Base-by-base conservation (phyloP, 2,113 vertebrate species). In the Colinus virginianus region DNA sequence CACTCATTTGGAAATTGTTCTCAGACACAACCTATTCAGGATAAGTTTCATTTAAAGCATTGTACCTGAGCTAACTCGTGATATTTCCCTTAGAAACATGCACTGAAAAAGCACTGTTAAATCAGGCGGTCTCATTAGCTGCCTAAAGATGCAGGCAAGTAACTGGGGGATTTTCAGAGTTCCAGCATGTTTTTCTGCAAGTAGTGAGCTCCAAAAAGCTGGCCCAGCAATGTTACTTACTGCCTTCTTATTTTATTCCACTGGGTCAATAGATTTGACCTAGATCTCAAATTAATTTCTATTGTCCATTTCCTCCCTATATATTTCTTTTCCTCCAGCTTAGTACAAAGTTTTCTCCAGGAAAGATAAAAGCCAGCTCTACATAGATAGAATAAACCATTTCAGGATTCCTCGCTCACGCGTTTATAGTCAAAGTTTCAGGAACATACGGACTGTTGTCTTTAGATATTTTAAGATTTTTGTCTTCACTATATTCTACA, bases 241-340 rank as follows among this genome's bases (percentile, higher is more conserved):
- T n/a, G 30, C 66, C 71, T 74, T 26, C 11, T 67, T 80, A 56
- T 80, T 94, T 92, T 79, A 67, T 87, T 92, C 48, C 22, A 14
- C 11, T 51, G 34, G 34, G 40, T 74, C 69, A 88, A 70, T 28
- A 10, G 59, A 20, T 8, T 81, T 71, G 20, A 59, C 55, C 38
- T 72, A 15, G 1, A 6, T 58, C 10, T 76, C 30, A 53, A 34
- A 72, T 43, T 56, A 67, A 77, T 78, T 75, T 70, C 5, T 51
- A 20, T 16, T 22, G 23, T 32, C 3, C 5, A 56, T 86, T 86
- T 74, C 61, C 28, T 59, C n/a, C 32, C 23, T 16, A 40, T 3
- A 2, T 13, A 2, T 22, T 55, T 46, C 58, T 36, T 6, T 3
- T 3, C 5, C 11, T 45, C 32, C 18, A 13, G 14, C 64, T 84